Base-by-base conservation (phyloP, 1,140 invertebrate species). In the Goniozus legneri region DNA sequence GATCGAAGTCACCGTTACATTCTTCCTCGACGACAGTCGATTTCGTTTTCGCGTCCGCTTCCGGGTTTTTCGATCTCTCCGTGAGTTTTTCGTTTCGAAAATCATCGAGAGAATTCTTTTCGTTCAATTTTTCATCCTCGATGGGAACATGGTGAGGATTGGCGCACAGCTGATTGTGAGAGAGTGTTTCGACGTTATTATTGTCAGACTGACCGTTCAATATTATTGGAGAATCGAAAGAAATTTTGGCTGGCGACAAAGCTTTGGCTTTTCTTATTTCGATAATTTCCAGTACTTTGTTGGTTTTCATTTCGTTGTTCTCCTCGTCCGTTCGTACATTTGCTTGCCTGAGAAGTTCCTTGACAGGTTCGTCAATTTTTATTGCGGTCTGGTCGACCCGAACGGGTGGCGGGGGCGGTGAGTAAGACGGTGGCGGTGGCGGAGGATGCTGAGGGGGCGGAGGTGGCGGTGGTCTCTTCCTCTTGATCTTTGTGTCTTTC, bases 381-480 rank as follows among this genome's bases (percentile, higher is more conserved):
- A n/a, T n/a, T n/a, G n/a, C n/a, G n/a, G n/a, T n/a, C n/a, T n/a
- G n/a, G n/a, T n/a, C n/a, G n/a, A n/a, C n/a, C n/a, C n/a, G n/a
- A n/a, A n/a, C n/a, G n/a, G n/a, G n/a, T n/a, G n/a, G n/a, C n/a
- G n/a, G n/a, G n/a, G n/a, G n/a, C n/a, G n/a, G n/a, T n/a, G n/a
- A n/a, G n/a, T n/a, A n/a, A n/a, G n/a, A n/a, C n/a, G 55, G 59
- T 12, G n/a, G 48, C 7, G 20, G 44, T 33, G 30, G 22, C 15
- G 43, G 19, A 8, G 38, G 39, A 21, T 15, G 54, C 46, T 3
- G 73, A 70, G 74, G 75, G 4, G 76, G 76, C 0, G 76, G 76
- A 1, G 76, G 76, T 1, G 76, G 76, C 0, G 76, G 75, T 19
- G 74, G 67, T 38, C 75, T 67, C 44, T 77, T 77, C 12, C 70